phyloP scores from a whole-genome alignment of 2,797 vertebrate genomes.

The Lophura swinhoii region DNA sequence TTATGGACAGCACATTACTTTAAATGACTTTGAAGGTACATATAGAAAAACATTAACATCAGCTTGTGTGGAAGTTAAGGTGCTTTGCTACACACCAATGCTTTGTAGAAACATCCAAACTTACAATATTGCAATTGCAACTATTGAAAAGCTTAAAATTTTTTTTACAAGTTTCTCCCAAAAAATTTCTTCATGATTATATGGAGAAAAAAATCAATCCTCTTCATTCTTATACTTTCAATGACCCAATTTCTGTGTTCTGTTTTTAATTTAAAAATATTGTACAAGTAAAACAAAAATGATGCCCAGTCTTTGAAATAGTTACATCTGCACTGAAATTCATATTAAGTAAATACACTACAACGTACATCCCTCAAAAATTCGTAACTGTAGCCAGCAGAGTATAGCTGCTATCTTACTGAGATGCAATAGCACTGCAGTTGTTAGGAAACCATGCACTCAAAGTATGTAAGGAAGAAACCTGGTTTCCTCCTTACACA shows the following conservation, averaged over 20 bases:
- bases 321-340: background rate
- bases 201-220: background rate
- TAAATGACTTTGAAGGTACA: background rate
- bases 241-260: background rate
- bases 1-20: background rate
- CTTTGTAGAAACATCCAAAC: background rate
- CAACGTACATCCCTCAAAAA: background rate
- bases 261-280: background rate
- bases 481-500: background rate
- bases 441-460: background rate
- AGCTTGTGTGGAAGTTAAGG: background rate
- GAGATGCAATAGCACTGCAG: background rate
- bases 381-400: background rate
- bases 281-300: background rate
- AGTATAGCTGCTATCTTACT: background rate
- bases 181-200: too few relatives aligned
- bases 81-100: background rate
- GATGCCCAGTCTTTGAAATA: background rate
- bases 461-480: background rate
- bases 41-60: background rate
- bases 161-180: background rate
- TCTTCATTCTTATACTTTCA: background rate
- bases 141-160: background rate
- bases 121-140: background rate
- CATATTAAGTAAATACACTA: background rate